Percentiles rank a stretch among this genome's conserved stretches.
These are phyloP conservation scores for Ia io DNA, from an alignment of 2,113 vertebrate species.

Conservation along the genomic window DNA sequence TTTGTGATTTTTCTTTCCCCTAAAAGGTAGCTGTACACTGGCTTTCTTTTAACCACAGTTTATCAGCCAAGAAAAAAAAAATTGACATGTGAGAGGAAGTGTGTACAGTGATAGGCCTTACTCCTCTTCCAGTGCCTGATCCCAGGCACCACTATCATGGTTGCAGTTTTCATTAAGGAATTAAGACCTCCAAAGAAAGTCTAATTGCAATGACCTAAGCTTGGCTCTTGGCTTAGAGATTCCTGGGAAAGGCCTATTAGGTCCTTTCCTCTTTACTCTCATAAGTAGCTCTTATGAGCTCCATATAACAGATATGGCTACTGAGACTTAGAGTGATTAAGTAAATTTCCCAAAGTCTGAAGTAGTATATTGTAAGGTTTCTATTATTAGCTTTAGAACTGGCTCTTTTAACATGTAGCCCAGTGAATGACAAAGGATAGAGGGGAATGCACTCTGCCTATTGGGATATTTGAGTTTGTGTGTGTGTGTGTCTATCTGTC, in stretches of 20 bases:
- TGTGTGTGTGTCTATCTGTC: background rate
- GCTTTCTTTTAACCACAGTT: slow-evolving; percentile 25
- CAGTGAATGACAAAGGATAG: background rate
- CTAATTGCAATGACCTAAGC: background rate
- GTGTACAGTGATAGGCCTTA: background rate
- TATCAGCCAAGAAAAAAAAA: background rate
- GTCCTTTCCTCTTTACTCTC: background rate
- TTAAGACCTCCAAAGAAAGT: background rate
- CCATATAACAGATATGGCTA: background rate
- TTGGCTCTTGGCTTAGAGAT: background rate
- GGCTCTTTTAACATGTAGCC: background rate
- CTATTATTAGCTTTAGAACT: background rate
- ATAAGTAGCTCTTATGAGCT: background rate
- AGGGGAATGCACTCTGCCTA: background rate
- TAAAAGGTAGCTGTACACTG: background rate
- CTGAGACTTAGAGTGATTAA: background rate
- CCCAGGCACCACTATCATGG: background rate
- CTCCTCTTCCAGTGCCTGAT: background rate
- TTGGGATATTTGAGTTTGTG: background rate
- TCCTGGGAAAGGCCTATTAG: background rate
- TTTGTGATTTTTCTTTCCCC: background rate
- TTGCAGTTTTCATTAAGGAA: background rate
- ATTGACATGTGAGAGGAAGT: background rate
- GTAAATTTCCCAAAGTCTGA: background rate
- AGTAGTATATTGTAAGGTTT: background rate